Conservation (phyloP, 2,113 vertebrate genomes). For the Hypomesus transpacificus region DNA sequence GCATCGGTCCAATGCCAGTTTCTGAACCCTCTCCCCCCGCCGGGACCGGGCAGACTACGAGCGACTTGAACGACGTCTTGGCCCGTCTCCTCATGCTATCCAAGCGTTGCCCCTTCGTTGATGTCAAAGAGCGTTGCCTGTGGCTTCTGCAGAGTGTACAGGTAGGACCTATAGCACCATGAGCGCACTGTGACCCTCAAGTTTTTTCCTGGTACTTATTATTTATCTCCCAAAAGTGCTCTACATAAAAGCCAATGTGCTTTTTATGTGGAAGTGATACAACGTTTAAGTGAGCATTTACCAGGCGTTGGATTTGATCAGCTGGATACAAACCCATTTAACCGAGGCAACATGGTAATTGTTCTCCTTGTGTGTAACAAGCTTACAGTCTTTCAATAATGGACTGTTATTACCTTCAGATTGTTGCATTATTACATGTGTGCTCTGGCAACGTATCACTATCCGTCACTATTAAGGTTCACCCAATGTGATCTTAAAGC, state of each 20-base stretch:
- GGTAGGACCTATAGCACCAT: slow-evolving; percentile 66
- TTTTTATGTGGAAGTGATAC: too few species aligned
- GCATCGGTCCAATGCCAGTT: slow-evolving; percentile 54
- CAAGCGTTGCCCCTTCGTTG: slow-evolving; percentile 85
- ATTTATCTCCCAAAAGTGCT: too few species aligned
- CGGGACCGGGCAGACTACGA: slow-evolving; percentile 34
- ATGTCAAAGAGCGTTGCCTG: slow-evolving; percentile 77
- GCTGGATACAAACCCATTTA: too few species aligned
- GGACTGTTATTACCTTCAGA: background rate
- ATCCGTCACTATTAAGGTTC: background rate
- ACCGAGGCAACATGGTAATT: too few species aligned
- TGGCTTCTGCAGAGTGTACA: slow-evolving; percentile 79
- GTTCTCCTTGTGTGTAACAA: too few species aligned
- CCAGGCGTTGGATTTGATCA: too few species aligned
- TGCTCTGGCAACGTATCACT: background rate
- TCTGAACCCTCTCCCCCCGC: slow-evolving; percentile 23
- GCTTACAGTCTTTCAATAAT: too few species aligned
- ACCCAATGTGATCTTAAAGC: too few species aligned
- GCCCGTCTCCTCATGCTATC: slow-evolving; percentile 89
- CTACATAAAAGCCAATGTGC: too few species aligned
- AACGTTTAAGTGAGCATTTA: too few species aligned
- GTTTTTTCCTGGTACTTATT: too few species aligned
- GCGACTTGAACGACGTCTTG: slow-evolving; percentile 80
- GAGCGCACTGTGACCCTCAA: background rate
- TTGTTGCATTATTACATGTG: background rate